A percentile compares a stretch with the other conserved stretches of the same genome.
phyloP scores from a whole-genome alignment of 2,797 vertebrate genomes.

The Harpagifer antarcticus region DNA sequence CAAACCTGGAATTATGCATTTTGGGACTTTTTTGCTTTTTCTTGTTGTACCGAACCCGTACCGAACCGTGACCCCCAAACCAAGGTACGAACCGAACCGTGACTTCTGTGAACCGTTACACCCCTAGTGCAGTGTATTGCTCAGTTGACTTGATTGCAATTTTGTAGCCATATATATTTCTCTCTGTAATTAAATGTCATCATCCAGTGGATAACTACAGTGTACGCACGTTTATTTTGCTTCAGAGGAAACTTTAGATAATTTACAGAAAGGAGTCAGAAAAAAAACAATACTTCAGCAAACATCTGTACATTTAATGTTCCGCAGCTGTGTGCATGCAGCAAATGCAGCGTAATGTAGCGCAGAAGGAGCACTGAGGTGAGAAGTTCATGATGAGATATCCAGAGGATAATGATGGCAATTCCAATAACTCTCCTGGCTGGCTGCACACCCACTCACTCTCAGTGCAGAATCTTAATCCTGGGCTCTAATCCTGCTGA shows the following conservation, averaged over 20 bases:
- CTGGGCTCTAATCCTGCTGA: conserved; percentile 71
- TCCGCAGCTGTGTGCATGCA: conserved; percentile 46
- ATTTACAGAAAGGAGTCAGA: background rate
- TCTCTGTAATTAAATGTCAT: conserved; percentile 11
- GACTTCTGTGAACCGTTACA: no score
- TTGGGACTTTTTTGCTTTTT: no score
- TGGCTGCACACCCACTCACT: conserved; percentile 62
- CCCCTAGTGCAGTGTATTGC: background rate
- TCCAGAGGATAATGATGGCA: conserved; percentile 73
- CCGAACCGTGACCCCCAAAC: no score
- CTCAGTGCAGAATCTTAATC: conserved; percentile 72
- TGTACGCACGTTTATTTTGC: background rate
- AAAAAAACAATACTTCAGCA: background rate
- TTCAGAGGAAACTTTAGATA: background rate
- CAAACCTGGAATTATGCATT: no score
- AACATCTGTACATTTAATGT: conserved; percentile 48
- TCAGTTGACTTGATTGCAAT: background rate
- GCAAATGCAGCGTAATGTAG: conserved; percentile 24
- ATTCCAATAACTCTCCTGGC: conserved; percentile 68
- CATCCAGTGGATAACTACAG: conserved; percentile 9
- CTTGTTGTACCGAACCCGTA: no score
- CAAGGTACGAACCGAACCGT: no score
- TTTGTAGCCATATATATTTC: background rate
- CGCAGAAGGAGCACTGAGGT: conserved; percentile 53
- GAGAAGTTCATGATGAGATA: conserved; percentile 69